Conservation (phyloP, 2,888 invertebrate genomes). For the Mellilla xanthometata region DNA sequence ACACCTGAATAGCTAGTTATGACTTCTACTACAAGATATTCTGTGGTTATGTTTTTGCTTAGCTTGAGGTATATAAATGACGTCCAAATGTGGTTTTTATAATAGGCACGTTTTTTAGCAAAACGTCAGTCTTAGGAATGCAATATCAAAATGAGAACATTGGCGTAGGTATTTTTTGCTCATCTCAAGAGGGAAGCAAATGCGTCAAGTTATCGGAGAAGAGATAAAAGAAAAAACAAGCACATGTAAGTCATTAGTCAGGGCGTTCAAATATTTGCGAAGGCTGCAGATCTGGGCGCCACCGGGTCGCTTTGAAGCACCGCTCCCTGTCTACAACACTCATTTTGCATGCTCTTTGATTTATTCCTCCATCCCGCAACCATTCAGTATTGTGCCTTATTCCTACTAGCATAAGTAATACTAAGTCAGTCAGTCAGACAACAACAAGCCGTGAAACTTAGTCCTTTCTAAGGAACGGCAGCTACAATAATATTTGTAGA, state of each 20-base stretch:
- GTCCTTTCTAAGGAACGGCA: slow-evolving; percentile 51
- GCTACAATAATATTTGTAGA: slow-evolving; percentile 73
- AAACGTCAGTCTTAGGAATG: slow-evolving; percentile 22
- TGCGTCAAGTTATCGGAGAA: slow-evolving; percentile 42
- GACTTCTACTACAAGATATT: neutral
- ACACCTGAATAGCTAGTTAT: slow-evolving; percentile 10
- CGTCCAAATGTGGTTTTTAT: slow-evolving; percentile 15
- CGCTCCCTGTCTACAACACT: slow-evolving; percentile 32
- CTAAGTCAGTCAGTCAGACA: neutral
- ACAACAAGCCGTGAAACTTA: neutral
- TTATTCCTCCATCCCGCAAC: neutral
- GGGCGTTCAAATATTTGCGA: slow-evolving; percentile 70
- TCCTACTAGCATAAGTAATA: neutral
- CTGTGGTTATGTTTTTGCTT: slow-evolving; percentile 1
- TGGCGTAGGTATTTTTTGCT: slow-evolving; percentile 29
- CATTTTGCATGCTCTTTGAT: neutral
- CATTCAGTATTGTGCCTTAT: neutral
- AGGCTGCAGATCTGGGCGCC: slow-evolving; percentile 74
- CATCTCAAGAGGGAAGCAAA: slow-evolving; percentile 36
- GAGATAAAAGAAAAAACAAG: slow-evolving; percentile 44
- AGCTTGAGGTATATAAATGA: slow-evolving; percentile 7
- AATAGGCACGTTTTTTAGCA: slow-evolving; percentile 1
- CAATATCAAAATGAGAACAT: slow-evolving; percentile 17
- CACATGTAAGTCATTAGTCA: slow-evolving; percentile 79
- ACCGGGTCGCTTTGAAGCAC: slow-evolving; percentile 51